Evolutionary conservation across 2,797 vertebrate species (phyloP).

Genomic region (Hippopotamyrus pictus): DNA sequence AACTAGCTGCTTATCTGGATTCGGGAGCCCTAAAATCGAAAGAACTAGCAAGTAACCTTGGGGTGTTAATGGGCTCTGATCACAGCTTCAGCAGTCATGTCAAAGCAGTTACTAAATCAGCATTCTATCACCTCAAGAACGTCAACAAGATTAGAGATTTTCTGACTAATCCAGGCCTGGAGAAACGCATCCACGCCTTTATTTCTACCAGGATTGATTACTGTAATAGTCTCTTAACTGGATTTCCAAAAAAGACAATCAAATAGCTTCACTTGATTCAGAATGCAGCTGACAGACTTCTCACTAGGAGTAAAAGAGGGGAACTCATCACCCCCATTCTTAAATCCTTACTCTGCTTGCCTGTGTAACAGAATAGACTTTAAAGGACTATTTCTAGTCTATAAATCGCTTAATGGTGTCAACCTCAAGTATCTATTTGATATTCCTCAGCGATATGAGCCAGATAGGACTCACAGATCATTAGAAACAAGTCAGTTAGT

Average conservation of each 20-base stretch:
- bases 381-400: background rate
- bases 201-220: constrained; percentile 11
- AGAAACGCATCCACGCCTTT: constrained; percentile 8
- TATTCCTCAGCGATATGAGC: background rate
- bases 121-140: background rate
- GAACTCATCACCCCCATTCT: background rate
- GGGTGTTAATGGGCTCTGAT: background rate
- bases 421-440: background rate
- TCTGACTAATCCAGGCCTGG: background rate
- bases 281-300: background rate
- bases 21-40: background rate
- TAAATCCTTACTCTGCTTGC: background rate
- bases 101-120: background rate
- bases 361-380: background rate
- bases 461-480: background rate
- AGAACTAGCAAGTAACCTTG: background rate
- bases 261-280: background rate
- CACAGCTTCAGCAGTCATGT: background rate
- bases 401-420: background rate
- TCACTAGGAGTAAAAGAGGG: background rate
- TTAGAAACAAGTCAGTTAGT: background rate
- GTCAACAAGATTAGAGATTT: background rate
- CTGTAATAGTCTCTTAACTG: constrained; percentile 11
- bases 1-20: background rate
- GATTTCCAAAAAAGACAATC: background rate